Evolutionary conservation across 2,888 invertebrate genomes (phyloP), one percentile per base, ranked within the genome.

Genomic region (Strigamia transsilvanica): DNA sequence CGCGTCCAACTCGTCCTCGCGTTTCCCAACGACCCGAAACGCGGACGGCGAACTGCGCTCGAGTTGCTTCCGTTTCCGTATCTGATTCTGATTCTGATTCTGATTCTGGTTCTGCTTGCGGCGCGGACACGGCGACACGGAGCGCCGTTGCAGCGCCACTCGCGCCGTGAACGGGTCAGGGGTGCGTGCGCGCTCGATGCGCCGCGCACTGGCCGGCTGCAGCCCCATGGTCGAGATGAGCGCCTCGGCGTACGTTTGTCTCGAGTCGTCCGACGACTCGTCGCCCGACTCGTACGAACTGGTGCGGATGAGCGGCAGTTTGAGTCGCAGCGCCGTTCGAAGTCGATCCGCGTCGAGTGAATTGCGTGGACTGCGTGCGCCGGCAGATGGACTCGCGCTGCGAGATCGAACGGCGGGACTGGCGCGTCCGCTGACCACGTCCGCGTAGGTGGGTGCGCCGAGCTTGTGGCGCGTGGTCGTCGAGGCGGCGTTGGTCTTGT

Each of bases 351-450:
- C 13, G 66, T 66, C 66, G 27, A 66, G 27, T 23, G 3, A 1
- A 23, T 10, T 13, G 32, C 10, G 9, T 27, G 66, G 13, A 23
- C 23, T 12, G 2, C 3, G n/a, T 4, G 3, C 51, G 51, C 3
- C 51, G 51, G 51, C 15, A 13, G 5, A 4, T 51, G 66, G 66
- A 66, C 66, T 66, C 27, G 32, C 23, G 32, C 66, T 66, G 3
- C 66, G 66, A 66, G 66, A 66, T 27, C 66, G 23, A 5, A 66
- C 5, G 27, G 66, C 66, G 38, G 85, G 89, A 85, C 89, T 89
- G 82, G 88, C 89, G 86, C 90, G 87, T 85, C 93, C 92, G 86
- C 93, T 92, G 86, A 93, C 91, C 87, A 94, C 93, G 87, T 92
- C 93, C 85, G 93, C 92, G 89, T 93, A 93, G n/a, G 89, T 88